Evolutionary conservation across 2,113 vertebrate species (phyloP).

Genomic region (Lophius piscatorius): DNA sequence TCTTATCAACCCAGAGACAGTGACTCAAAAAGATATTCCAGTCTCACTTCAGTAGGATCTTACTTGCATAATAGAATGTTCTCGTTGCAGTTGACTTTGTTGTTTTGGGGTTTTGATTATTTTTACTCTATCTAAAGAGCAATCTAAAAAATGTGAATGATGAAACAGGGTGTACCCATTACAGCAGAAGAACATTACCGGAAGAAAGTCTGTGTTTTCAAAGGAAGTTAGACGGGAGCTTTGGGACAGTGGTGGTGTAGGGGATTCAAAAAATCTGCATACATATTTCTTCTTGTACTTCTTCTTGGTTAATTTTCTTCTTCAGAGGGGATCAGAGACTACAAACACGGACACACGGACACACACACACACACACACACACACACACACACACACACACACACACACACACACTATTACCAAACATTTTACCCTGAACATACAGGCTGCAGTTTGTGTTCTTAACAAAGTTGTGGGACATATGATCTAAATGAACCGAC

Average conservation of each 20-base stretch:
- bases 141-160: background rate
- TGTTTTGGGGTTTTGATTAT: background rate
- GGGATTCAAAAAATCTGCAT: slow-evolving; percentile 27
- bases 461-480: no score
- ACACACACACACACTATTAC: slow-evolving; percentile 22
- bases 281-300: no score
- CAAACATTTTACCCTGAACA: slow-evolving; percentile 28
- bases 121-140: slow-evolving; percentile 3
- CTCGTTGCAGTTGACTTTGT: background rate
- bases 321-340: no score
- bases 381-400: slow-evolving; percentile 15
- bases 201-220: no score
- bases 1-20: no score
- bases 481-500: no score
- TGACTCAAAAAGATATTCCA: no score
- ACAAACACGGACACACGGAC: no score
- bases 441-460: no score
- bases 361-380: no score
- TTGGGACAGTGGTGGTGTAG: slow-evolving; percentile 3
- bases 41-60: no score
- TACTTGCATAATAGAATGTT: background rate
- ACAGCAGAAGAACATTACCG: slow-evolving; percentile 7
- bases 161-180: slow-evolving; percentile 45
- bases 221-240: background rate
- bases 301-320: no score